A percentile compares a stretch with the other conserved stretches of the same genome.
These are phyloP conservation scores for Kryptolebias marmoratus DNA, from an alignment of 2,113 vertebrate genomes.

Conservation along the genomic window DNA sequence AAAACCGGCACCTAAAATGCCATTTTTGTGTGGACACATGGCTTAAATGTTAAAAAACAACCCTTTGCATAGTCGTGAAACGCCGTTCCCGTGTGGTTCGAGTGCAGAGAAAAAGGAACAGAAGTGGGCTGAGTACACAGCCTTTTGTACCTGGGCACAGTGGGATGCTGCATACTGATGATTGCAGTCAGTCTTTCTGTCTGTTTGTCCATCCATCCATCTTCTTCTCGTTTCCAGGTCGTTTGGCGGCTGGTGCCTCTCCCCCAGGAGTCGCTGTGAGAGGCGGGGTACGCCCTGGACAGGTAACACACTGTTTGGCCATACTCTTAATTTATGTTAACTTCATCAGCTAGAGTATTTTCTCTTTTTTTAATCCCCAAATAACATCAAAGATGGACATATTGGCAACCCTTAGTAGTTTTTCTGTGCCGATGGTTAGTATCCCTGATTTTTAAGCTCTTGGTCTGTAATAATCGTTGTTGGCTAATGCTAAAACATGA, in stretches of 20 bases:
- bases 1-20: too few species aligned
- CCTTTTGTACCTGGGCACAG: neutral
- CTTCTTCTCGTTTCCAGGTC: too few species aligned
- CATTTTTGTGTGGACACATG: too few species aligned
- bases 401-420: neutral
- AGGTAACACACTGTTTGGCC: neutral
- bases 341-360: neutral
- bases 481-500: neutral
- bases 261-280: too few species aligned
- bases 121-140: neutral
- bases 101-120: neutral
- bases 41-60: too few species aligned
- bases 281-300: too few species aligned
- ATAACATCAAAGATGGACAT: neutral
- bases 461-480: neutral
- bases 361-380: neutral
- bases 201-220: neutral
- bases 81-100: too few species aligned
- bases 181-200: neutral
- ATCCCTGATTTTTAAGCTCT: neutral
- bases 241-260: too few species aligned
- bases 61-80: too few species aligned
- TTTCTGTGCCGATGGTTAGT: neutral
- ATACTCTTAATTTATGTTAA: neutral
- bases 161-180: neutral